phyloP scores from a whole-genome alignment of 2,113 vertebrate species.

The Corythaixoides concolor region DNA sequence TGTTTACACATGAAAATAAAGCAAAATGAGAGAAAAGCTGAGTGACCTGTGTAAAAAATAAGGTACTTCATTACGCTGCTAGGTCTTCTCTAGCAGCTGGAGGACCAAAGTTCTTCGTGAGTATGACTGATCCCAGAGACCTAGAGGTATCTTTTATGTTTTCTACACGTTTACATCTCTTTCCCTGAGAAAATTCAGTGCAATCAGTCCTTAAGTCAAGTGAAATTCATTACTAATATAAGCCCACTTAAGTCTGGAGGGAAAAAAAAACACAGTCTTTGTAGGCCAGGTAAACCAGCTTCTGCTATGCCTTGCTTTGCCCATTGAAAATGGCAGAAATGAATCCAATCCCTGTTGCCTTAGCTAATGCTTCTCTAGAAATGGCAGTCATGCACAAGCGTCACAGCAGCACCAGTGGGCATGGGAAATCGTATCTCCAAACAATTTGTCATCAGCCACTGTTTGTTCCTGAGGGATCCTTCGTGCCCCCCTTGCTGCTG shows the following conservation, averaged over 20 bases:
- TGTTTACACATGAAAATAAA: neutral
- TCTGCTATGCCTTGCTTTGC: neutral
- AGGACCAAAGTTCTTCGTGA: neutral
- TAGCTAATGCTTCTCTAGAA: neutral
- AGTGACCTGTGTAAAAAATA: neutral
- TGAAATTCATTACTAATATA: neutral
- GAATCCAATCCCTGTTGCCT: fast-evolving
- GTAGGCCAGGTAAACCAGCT: neutral
- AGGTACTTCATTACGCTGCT: neutral
- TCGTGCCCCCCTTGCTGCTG: fast-evolving
- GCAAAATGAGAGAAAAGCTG: neutral
- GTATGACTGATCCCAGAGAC: neutral
- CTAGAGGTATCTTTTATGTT: neutral
- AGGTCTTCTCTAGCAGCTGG: neutral
- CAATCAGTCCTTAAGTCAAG: neutral
- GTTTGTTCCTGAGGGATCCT: neutral
- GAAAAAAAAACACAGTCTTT: neutral
- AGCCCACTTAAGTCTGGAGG: neutral
- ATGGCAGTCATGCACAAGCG: neutral
- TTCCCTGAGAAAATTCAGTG: neutral
- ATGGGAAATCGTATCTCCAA: neutral
- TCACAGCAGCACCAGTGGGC: neutral
- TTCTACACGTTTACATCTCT: fast-evolving
- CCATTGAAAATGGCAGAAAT: neutral
- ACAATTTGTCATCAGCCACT: neutral